Evolutionary conservation across 2,888 invertebrate species (phyloP).

Genomic region (Plebejus argus): DNA sequence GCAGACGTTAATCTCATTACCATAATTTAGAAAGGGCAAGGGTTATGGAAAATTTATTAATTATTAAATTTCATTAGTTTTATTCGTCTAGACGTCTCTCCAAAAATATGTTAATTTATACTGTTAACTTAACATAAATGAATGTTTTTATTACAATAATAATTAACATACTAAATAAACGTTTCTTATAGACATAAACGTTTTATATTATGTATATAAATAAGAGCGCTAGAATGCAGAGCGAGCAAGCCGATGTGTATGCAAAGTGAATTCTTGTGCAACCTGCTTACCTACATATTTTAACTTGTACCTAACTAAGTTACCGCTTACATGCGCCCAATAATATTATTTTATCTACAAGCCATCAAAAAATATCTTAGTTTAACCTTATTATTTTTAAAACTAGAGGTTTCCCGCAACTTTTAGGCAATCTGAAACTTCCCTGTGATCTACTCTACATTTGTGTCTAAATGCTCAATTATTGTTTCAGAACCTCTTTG

Average conservation of each 20-base stretch:
- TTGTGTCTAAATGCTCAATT: too few relatives aligned
- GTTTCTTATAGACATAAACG: neutral
- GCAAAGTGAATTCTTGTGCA: constrained; percentile 38
- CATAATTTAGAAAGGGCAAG: constrained; percentile 8
- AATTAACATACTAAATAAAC: neutral
- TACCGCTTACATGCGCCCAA: constrained; percentile 11
- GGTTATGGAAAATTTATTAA: neutral
- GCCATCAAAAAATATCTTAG: neutral
- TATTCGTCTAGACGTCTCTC: neutral
- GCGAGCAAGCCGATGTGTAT: constrained; percentile 27
- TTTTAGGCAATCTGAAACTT: neutral
- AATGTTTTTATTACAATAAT: neutral
- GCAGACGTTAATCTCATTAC: neutral
- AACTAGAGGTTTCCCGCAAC: neutral
- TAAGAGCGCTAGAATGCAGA: constrained; percentile 21
- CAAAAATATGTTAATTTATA: constrained; percentile 10
- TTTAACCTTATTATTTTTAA: neutral
- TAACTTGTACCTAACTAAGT: constrained; percentile 42
- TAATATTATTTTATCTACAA: constrained; percentile 22
- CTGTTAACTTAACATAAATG: neutral
- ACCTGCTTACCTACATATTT: constrained; percentile 44
- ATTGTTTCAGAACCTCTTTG: too few relatives aligned
- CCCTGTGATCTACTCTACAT: too few relatives aligned
- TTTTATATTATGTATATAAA: neutral
- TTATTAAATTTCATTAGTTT: neutral